Base-by-base conservation (phyloP, 2,888 invertebrate genomes). In the Sialis lutaria region DNA sequence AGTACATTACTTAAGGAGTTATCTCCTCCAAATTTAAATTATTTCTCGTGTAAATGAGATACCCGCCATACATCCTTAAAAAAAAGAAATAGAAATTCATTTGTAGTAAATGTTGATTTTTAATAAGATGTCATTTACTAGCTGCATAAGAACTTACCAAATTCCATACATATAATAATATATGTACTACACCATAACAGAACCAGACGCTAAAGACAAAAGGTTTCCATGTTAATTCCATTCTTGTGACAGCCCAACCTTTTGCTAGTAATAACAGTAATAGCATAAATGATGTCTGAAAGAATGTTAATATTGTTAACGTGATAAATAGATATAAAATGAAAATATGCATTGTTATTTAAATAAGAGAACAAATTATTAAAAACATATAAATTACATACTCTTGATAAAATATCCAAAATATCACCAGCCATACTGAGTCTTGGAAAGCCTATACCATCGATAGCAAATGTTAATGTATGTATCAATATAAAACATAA, bases 111-210 rank as follows among this genome's bases (percentile, higher is more conserved):
- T n/a, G n/a, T n/a, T n/a, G n/a, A n/a, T n/a, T n/a, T n/a, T n/a
- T n/a, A n/a, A n/a, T n/a, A n/a, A n/a, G n/a, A n/a, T n/a, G n/a
- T 22, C 22, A 22, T 22, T 22, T 22, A 22, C 22, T 22, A 22
- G 22, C 22, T 22, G 10, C 33, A 6, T 48, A 32, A 48, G 45
- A 50, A 70, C 80, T 74, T 70, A 96, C 96, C 74, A 88, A 81
- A 68, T 93, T 93, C 92, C 95, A 95, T 48, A 93, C 84, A 64
- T 95, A 96, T 2, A 96, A 75, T 49, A 93, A 70, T 60, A 92
- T 82, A 64, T 93, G 91, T 33, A 92, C 85, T 49, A 89, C 75
- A 44, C 92, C 88, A 61, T 96, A 93, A 50, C 85, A 79, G 55
- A 87, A 74, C 95, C 96, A 96, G 54, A 93, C 82, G 35, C 83